Evolutionary conservation across 2,888 invertebrate genomes (phyloP).

Genomic region (Pardosa pseudoannulata): DNA sequence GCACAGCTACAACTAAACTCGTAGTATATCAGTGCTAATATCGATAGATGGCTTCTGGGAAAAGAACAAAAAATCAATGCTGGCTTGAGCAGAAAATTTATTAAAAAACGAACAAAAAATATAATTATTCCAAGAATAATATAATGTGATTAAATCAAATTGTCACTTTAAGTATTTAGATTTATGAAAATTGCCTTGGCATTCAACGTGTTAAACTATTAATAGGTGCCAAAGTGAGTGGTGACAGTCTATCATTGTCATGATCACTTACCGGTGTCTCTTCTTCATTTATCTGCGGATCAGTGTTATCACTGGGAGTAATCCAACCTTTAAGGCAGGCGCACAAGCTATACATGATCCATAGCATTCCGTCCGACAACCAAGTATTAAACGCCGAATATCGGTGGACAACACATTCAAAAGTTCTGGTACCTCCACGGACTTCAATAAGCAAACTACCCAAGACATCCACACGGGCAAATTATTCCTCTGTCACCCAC

Average conservation of each 20-base stretch:
- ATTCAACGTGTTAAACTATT: too few species aligned
- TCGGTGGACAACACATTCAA: not conserved
- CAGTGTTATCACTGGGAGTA: conserved; percentile 14
- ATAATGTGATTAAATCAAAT: too few species aligned
- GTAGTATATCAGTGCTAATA: too few species aligned
- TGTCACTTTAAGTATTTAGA: too few species aligned
- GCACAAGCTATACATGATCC: conserved; percentile 62
- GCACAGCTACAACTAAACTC: too few species aligned
- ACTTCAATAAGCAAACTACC: not conserved
- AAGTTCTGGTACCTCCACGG: not conserved
- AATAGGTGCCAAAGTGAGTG: too few species aligned
- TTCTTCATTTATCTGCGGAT: not conserved
- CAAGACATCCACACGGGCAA: not conserved
- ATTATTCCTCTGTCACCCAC: conserved; percentile 23
- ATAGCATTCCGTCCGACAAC: conserved; percentile 40
- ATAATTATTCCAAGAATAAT: too few species aligned
- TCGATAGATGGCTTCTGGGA: too few species aligned
- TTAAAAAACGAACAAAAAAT: too few species aligned
- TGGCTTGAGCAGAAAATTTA: too few species aligned
- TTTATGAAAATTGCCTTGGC: too few species aligned
- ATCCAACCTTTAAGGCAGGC: conserved; percentile 64
- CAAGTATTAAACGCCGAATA: not conserved
- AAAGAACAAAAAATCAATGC: too few species aligned
- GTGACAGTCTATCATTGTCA: not conserved
- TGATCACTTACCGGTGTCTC: conserved; percentile 4